Conservation (phyloP, 2,113 vertebrate genomes). For the Megalops atlanticus region DNA sequence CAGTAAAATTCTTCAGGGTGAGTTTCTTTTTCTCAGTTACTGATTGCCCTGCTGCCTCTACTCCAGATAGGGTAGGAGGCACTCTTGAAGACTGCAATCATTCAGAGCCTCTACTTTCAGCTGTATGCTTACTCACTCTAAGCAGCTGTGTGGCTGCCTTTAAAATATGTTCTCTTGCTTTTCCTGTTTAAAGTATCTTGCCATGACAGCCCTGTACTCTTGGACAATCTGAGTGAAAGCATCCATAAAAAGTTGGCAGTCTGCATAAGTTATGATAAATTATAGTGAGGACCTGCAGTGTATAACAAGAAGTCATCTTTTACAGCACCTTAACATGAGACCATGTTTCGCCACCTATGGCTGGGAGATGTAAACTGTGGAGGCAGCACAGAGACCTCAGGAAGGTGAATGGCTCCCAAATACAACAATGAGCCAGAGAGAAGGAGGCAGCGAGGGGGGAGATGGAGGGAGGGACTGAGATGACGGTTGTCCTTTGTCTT, state of each 20-base stretch:
- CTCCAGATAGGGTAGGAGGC: too few relatives aligned
- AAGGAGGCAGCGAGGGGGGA: neutral
- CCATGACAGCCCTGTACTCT: neutral
- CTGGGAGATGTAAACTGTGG: neutral
- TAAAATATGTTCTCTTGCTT: neutral
- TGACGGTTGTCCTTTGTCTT: neutral
- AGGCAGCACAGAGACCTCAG: neutral
- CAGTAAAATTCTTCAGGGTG: neutral
- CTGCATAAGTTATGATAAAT: neutral
- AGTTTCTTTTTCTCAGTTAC: too few relatives aligned
- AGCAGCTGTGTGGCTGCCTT: neutral
- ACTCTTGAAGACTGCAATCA: too few relatives aligned
- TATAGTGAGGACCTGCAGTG: neutral
- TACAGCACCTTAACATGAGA: neutral
- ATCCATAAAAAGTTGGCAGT: too few relatives aligned
- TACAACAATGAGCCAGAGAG: neutral
- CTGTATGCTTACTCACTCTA: too few relatives aligned
- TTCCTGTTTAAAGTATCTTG: neutral
- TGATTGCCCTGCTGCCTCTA: too few relatives aligned
- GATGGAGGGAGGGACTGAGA: neutral
- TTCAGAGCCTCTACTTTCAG: too few relatives aligned
- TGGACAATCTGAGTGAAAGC: neutral
- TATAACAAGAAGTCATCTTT: neutral
- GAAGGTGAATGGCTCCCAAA: too few relatives aligned
- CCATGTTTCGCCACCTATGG: neutral